phyloP scores from a whole-genome alignment of 2,113 vertebrate species.

The Psettodes erumei region DNA sequence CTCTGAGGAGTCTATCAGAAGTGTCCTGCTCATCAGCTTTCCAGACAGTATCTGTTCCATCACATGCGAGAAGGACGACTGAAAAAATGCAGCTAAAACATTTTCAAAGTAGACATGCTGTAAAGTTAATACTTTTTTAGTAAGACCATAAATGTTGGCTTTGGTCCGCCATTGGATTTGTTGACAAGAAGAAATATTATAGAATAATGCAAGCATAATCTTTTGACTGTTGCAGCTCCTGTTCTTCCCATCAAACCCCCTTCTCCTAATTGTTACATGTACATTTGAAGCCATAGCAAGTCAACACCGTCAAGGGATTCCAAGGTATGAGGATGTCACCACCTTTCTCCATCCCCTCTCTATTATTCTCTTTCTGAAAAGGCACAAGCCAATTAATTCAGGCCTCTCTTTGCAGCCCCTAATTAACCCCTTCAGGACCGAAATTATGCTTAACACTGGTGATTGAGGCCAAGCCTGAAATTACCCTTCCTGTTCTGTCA shows the following conservation, averaged over 20 bases:
- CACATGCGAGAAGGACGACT: background rate
- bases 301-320: constrained; percentile 70
- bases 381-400: constrained; percentile 79
- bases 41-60: background rate
- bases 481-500: constrained; percentile 72
- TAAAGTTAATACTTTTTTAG: background rate
- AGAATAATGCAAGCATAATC: background rate
- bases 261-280: constrained; percentile 35
- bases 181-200: background rate
- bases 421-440: constrained; percentile 83
- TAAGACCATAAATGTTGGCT: background rate
- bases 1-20: too few species aligned
- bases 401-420: constrained; percentile 72
- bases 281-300: constrained; percentile 50
- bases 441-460: constrained; percentile 76
- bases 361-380: constrained; percentile 58
- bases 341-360: constrained; percentile 24
- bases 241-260: constrained; percentile 24
- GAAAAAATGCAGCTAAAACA: background rate
- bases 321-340: constrained; percentile 61
- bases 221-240: background rate
- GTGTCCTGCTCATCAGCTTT: too few species aligned
- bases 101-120: background rate
- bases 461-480: constrained; percentile 81
- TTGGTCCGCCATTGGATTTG: background rate